phyloP scores from a whole-genome alignment of 2,113 vertebrate genomes.

The Mustela lutreola region DNA sequence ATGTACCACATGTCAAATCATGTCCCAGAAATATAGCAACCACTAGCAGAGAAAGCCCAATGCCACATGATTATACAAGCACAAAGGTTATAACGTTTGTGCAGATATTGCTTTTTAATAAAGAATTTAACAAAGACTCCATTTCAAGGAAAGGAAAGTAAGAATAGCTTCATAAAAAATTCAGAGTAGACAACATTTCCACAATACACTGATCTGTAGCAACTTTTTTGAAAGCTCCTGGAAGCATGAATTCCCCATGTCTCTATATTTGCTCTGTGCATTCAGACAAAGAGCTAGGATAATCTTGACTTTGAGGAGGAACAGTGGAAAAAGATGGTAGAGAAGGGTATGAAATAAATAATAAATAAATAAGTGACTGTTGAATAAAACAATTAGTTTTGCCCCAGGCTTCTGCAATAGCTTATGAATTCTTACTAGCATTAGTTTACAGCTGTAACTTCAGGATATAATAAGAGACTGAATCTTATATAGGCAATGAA shows the following conservation, averaged over 20 bases:
- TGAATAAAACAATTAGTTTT: constrained; percentile 90
- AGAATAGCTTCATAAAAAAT: constrained; percentile 20
- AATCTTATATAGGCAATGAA: constrained; percentile 90
- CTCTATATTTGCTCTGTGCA: constrained; percentile 25
- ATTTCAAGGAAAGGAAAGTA: background rate
- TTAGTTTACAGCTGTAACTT: constrained; percentile 93
- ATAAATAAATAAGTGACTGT: constrained; percentile 86
- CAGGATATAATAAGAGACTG: constrained; percentile 93
- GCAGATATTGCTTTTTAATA: constrained; percentile 25
- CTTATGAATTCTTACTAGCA: constrained; percentile 91
- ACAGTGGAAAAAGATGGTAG: constrained; percentile 52
- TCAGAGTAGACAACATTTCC: background rate
- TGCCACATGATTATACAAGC: background rate
- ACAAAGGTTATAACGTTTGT: constrained; percentile 13
- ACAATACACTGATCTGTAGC: background rate
- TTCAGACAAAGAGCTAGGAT: constrained; percentile 67
- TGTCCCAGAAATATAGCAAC: constrained; percentile 35
- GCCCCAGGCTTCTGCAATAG: constrained; percentile 82
- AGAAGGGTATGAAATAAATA: constrained; percentile 84
- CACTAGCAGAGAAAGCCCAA: constrained; percentile 51
- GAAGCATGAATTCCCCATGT: background rate
- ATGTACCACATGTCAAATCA: constrained; percentile 50
- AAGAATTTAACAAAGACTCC: background rate
- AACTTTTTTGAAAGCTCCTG: constrained; percentile 63
- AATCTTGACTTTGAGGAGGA: constrained; percentile 74